Base-by-base conservation (phyloP, 2,888 invertebrate species). In the Phasia obesa region DNA sequence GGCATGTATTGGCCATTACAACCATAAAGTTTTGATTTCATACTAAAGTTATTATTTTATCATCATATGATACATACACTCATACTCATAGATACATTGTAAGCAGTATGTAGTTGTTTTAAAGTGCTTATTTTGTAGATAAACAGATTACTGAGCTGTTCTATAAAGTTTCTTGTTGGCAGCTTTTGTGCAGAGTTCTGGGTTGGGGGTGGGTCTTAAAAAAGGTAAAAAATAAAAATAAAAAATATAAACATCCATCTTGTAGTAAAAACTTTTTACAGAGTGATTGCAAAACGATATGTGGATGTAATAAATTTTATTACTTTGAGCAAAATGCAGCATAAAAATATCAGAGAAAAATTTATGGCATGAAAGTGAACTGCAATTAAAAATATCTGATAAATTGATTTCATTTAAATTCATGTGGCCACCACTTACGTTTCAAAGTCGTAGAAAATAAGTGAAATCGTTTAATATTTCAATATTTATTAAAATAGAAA, bases 71-170 rank as follows among this genome's bases (percentile, higher is more conserved):
- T 0, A 15, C 6, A 47, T n/a, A n/a, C 17, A 23, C 38, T 21
- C 15, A 31, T 47, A 31, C 21, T 13, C 9, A 35, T 11, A 6
- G 35, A 44, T 4, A 42, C n/a, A n/a, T 42, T 17, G 64, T 51
- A 47, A 19, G 21, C 21, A 13, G 42, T 70, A 60, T 62, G 49
- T 65, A 60, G 69, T 65, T 59, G 74, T 80, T 80, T 75, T 53
- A 82, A 79, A 85, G 69, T 78, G 80, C 81, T 85, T 85, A 85
- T 85, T 84, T 81, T 82, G 82, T 83, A 83, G 85, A 84, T 85
- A 84, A 74, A 78, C 80, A 80, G 82, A 84, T 85, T 85, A 85
- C 75, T 67, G 74, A 77, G 60, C 64, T 71, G 67, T 51, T 73
- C 65, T 35, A 55, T 60, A 64, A 60, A 76, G 57, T 79, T 67